Evolutionary conservation across 2,888 invertebrate species (phyloP), one percentile per base, ranked within the genome.

Genomic region (Tenthredo livida): DNA sequence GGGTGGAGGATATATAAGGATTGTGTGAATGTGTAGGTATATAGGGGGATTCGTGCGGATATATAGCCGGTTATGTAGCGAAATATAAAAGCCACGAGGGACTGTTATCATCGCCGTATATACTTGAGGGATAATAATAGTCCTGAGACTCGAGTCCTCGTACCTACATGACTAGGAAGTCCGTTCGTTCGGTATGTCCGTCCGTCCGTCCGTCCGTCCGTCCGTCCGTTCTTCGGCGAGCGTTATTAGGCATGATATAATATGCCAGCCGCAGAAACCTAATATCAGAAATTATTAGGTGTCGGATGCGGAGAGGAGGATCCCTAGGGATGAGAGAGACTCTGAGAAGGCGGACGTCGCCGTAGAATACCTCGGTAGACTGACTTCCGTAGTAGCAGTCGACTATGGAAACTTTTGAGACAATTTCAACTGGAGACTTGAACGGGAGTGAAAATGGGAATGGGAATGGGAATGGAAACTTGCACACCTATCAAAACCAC

Each of bases 261-360:
- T 83, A 83, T 83, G 83, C 83, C 83, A 83, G 25, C 67, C 83
- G 70, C 83, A 67, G 83, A 83, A 83, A 83, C 83, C 83, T 83
- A 65, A 70, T 83, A 83, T 83, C 83, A 70, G 47, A 61, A 83
- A 83, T 83, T 83, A 83, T 83, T 83, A 70, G 83, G 83, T 83
- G 83, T 65, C 67, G 29, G 83, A 70, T 47, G 65, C 29, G 43
- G n/a, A 6, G 54, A 80, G 40, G n/a, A 43, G 2, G 29, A 43
- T 73, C 72, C 72, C 40, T 17, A 10, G 25, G 40, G 61, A 15
- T 21, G 80, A 40, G 40, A 40, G 54, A 50, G 17, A 77, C 77
- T 43, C 50, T 9, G 29, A 77, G 54, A 6, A 77, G 54, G 54
- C 77, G 50, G 77, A 77, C 54, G 77, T 77, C 54, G 77, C 54